A percentile compares a stretch with the other conserved stretches of the same genome.
Evolutionary conservation across 2,888 invertebrate species (phyloP).

Genomic region (Sphaerolaimus hirsutus): DNA sequence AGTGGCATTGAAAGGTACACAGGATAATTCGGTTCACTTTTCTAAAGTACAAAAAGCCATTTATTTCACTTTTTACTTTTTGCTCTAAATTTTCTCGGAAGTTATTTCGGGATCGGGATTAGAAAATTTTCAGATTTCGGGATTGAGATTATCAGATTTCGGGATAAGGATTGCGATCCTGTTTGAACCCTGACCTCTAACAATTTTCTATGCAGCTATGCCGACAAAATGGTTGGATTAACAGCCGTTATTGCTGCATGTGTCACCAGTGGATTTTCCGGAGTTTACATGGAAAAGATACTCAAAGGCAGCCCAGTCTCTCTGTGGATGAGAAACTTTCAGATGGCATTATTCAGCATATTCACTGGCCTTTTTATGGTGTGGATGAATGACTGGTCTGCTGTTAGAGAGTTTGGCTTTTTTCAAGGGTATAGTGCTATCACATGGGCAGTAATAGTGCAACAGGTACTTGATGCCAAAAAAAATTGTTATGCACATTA

Average conservation of each 20-base stretch:
- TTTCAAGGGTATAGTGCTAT: conserved; percentile 32
- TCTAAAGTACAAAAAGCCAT: neutral
- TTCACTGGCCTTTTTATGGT: conserved; percentile 28
- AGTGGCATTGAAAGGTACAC: too few species aligned
- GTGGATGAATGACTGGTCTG: conserved; percentile 25
- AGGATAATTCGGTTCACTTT: too few species aligned
- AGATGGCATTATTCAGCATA: conserved; percentile 31
- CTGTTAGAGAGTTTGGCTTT: conserved; percentile 29
- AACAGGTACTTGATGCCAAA: conserved; percentile 24
- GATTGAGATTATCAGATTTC: neutral
- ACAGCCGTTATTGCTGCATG: conserved; percentile 31
- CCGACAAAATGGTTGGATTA: conserved; percentile 28
- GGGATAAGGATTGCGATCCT: neutral
- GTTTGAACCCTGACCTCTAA: neutral
- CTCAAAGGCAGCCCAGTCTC: conserved; percentile 29
- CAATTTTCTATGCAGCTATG: neutral
- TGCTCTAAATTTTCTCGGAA: too few species aligned
- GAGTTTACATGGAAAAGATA: conserved; percentile 36
- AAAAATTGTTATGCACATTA: neutral
- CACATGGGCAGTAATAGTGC: conserved; percentile 30
- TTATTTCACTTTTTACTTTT: too few species aligned
- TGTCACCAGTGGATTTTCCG: conserved; percentile 34
- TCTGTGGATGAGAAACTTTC: conserved; percentile 33
- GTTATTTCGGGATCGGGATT: too few species aligned
- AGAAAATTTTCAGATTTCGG: too few species aligned